These are phyloP conservation scores for Acanthisitta chloris DNA, from an alignment of 2,113 vertebrate genomes.

Conservation along the genomic window DNA sequence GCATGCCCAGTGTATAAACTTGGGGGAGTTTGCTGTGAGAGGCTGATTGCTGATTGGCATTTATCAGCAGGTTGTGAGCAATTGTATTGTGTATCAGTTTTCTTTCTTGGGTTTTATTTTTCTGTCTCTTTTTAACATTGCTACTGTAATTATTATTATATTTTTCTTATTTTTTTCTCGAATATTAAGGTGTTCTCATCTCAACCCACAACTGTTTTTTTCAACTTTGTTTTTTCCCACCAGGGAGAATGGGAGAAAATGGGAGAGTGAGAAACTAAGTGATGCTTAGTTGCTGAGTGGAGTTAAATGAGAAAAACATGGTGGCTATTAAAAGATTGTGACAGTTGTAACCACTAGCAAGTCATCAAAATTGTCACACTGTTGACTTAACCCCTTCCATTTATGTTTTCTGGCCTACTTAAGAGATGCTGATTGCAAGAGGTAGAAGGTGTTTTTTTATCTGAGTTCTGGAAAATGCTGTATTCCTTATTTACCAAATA, in stretches of 20 bases:
- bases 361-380: background rate
- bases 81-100: background rate
- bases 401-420: background rate
- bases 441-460: background rate
- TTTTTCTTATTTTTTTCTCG: background rate
- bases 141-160: background rate
- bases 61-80: background rate
- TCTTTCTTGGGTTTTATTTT: background rate
- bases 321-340: background rate
- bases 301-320: background rate
- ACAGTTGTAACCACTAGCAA: background rate
- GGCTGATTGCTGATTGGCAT: background rate
- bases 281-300: background rate
- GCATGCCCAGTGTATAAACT: background rate
- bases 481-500: background rate
- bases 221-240: background rate
- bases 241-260: background rate
- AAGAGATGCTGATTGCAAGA: background rate
- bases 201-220: background rate
- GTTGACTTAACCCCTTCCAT: background rate
- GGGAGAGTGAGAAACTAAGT: background rate
- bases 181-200: background rate
- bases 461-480: background rate
- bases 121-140: no score
- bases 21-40: no score